These are phyloP conservation scores for Chrysolina oricalcia DNA, from an alignment of 2,888 invertebrate genomes.

Conservation along the genomic window DNA sequence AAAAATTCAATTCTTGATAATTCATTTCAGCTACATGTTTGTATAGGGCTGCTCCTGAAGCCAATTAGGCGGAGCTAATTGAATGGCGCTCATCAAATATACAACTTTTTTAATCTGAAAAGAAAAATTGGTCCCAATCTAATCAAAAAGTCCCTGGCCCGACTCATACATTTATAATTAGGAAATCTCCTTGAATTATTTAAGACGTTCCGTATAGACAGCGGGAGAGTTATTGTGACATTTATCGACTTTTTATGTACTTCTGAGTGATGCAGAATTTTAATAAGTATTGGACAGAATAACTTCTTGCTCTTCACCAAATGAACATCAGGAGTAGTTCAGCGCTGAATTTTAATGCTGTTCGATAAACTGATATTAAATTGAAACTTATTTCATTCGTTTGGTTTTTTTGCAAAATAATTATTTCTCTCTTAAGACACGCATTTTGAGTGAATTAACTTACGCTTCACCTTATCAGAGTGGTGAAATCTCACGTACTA, in stretches of 20 bases:
- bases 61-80: slow-evolving; percentile 61
- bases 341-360: background rate
- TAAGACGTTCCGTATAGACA: slow-evolving; percentile 48
- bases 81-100: slow-evolving; percentile 68
- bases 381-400: no score
- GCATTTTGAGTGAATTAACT: no score
- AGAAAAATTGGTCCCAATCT: slow-evolving; percentile 69
- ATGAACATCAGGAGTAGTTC: background rate
- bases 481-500: no score
- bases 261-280: background rate
- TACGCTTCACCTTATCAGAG: no score
- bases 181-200: slow-evolving; percentile 56
- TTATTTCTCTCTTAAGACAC: no score
- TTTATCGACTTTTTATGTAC: slow-evolving; percentile 7
- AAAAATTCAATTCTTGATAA: slow-evolving; percentile 11
- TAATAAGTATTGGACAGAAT: background rate
- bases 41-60: slow-evolving; percentile 35
- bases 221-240: slow-evolving; percentile 35
- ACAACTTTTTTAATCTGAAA: slow-evolving; percentile 68
- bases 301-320: background rate
- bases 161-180: slow-evolving; percentile 67
- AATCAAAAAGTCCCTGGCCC: slow-evolving; percentile 65
- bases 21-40: slow-evolving; percentile 25
- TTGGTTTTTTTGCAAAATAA: no score
- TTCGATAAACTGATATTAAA: no score